Evolutionary conservation across 30 jellyfish, hydroid and myxozoan genomes (phyloP), one percentile per base, ranked within the genome.

Genomic region (Catostylus mosaicus): DNA sequence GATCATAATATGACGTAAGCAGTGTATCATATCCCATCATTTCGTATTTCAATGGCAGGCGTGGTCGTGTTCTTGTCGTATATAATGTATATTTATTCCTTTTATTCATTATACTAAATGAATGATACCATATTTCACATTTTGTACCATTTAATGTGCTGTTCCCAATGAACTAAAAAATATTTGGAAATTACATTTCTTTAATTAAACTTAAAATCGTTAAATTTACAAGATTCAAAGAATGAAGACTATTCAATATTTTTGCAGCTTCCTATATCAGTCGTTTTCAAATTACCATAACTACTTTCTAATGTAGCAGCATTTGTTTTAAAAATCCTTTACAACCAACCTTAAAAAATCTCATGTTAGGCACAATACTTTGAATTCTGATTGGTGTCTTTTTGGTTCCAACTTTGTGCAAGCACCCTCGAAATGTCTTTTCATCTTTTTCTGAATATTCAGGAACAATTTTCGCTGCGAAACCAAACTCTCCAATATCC

Each of bases 11-110:
- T 14, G 98, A 91, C 45, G 98, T 85, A 37, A 91, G 84, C 68
- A 91, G 52, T 12, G 98, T 91, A 59, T 91, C 98, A 57, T 91
- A 91, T 31, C 98, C 98, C 98, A 91, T 91, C 98, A 91, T 91
- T 66, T 91, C 98, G 46, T 91, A 91, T n/a, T 86, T 95, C n/a
- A 91, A 11, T 32, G 98, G 98, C 1, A 79, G 60, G 20, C 95
- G 84, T 6, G 98, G 94, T 16, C 66, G 45, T 36, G 89, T 65
- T 46, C 96, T 66, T 32, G 98, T 91, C 35, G 98, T 91, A 46
- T 91, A 91, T 61, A 91, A 51, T 23, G 98, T 91, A 90, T 91
- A 91, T 31, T 56, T 77, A 64, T 91, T 91, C 3, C 89, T 72
- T 64, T 91, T 91, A 73, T 92, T 91, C 80, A 91, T 57, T 18